Percentiles rank a stretch among this genome's conserved stretches.
Conservation (phyloP, 2,797 vertebrate genomes). For the Gephyroberyx darwinii region DNA sequence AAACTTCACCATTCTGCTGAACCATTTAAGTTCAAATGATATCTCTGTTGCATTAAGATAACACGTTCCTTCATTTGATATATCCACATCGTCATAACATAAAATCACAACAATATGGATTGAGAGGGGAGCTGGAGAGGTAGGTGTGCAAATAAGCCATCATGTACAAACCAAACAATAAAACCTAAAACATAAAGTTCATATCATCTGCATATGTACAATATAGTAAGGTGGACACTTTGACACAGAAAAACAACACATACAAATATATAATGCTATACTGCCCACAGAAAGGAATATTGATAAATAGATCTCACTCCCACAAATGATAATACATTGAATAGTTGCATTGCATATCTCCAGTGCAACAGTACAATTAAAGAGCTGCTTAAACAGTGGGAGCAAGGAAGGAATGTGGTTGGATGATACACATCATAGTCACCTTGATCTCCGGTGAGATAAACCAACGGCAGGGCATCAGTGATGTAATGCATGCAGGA, state of each 20-base stretch:
- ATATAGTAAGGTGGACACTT: slow-evolving; percentile 75
- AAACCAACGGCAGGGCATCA: slow-evolving; percentile 71
- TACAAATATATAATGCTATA: slow-evolving; percentile 78
- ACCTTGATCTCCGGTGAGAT: slow-evolving; percentile 74
- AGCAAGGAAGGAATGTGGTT: slow-evolving; percentile 76
- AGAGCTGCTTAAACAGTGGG: slow-evolving; percentile 62
- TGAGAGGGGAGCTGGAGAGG: slow-evolving; percentile 67
- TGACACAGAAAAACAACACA: slow-evolving; percentile 76
- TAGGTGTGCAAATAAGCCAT: slow-evolving; percentile 86
- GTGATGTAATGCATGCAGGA: slow-evolving; percentile 64
- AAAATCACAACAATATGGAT: slow-evolving; percentile 67
- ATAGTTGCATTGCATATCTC: slow-evolving; percentile 67
- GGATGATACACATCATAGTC: slow-evolving; percentile 75
- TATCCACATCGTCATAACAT: slow-evolving; percentile 56
- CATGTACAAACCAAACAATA: slow-evolving; percentile 72
- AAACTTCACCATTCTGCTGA: slow-evolving; percentile 39
- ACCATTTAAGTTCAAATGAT: slow-evolving; percentile 47
- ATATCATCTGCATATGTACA: slow-evolving; percentile 80
- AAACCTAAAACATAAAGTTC: slow-evolving; percentile 68
- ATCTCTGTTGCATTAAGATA: slow-evolving; percentile 33
- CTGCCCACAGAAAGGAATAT: slow-evolving; percentile 69
- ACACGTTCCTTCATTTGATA: slow-evolving; percentile 66
- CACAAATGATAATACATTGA: slow-evolving; percentile 67
- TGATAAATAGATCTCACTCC: slow-evolving; percentile 78
- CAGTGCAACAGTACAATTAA: slow-evolving; percentile 68